Base-by-base conservation (phyloP, 1,140 invertebrate genomes). In the Listronotus oregonensis region DNA sequence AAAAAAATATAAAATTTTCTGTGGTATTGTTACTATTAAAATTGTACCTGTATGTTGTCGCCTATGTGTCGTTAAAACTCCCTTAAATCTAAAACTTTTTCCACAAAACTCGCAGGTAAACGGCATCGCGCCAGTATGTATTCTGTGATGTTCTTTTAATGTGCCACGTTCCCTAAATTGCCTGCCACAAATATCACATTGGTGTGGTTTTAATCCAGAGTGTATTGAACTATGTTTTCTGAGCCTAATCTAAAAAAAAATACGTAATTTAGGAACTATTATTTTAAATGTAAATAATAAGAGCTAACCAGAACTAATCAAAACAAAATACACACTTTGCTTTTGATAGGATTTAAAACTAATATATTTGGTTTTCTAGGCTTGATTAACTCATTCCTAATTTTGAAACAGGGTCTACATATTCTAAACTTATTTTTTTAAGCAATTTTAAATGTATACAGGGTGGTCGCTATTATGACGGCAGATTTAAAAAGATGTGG, bases 41-140 rank as follows among this genome's bases (percentile, higher is more conserved):
- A 27, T 15, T 44, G 31, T 21, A 69, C 67, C 85, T 0, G 86
- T 88, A 68, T 88, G 86, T 55, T 87, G 86, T 31, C 87, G 76
- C 46, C 86, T 75, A 76, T 90, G 89, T 15, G 85, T 86, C 75
- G 85, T 87, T 50, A 89, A 75, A 56, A 88, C 85, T 12, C 85
- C 85, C 74, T 88, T 89, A 68, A 90, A 90, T 34, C 87, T 79
- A 68, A 90, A 91, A 55, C 82, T 80, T 77, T 90, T 90, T 17
- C 85, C 86, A 71, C 89, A 90, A 73, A 85, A 89, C 73, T 87
- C 85, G 68, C 89, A 90, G 14, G 85, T 84, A 67, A 87, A 88
- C 0, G 93, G 93, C 84, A 93, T 91, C 42, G 90, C 90, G 12
- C 92, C 93, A 1, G 93, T 96, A 73, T 96, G 94, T 39, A 90